Conservation (phyloP, 2,888 invertebrate species). For the Venustoraphidia nigricollis region DNA sequence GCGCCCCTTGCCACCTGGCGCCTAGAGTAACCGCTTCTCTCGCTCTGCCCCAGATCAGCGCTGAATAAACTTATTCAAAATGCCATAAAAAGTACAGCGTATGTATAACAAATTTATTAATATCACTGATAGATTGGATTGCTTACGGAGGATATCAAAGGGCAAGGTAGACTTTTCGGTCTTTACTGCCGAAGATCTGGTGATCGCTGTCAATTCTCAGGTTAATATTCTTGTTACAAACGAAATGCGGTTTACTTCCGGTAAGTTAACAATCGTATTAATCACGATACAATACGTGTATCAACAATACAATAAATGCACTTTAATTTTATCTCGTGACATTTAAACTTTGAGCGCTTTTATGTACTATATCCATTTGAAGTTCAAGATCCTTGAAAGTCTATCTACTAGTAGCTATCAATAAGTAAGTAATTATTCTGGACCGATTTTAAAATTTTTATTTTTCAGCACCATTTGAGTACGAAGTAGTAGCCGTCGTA, state of each 20-base stretch:
- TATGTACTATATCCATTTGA: neutral
- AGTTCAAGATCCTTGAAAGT: neutral
- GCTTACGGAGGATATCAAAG: slow-evolving; percentile 59
- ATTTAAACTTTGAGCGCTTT: neutral
- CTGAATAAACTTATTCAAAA: neutral
- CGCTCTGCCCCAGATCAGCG: too few relatives aligned
- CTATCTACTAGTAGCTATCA: slow-evolving; percentile 2
- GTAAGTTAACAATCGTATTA: slow-evolving; percentile 23
- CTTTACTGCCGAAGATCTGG: slow-evolving; percentile 70
- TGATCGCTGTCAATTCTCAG: slow-evolving; percentile 52
- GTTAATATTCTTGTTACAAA: slow-evolving; percentile 54
- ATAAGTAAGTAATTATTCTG: slow-evolving; percentile 3
- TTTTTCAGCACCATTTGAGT: slow-evolving; percentile 33
- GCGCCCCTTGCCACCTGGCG: too few relatives aligned
- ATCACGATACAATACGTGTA: too few relatives aligned
- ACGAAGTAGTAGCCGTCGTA: slow-evolving; percentile 51
- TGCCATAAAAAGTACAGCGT: neutral
- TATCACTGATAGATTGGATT: slow-evolving; percentile 46
- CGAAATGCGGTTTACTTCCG: slow-evolving; percentile 40
- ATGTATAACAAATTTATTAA: slow-evolving; percentile 9
- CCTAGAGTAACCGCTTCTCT: too few relatives aligned
- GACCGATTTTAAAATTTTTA: neutral
- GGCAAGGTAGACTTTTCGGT: slow-evolving; percentile 73
- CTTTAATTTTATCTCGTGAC: neutral
- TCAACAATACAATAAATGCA: too few relatives aligned